Percentiles rank a stretch among this genome's conserved stretches.
Conservation (phyloP, 2,113 vertebrate genomes). For the Pristiophorus japonicus region DNA sequence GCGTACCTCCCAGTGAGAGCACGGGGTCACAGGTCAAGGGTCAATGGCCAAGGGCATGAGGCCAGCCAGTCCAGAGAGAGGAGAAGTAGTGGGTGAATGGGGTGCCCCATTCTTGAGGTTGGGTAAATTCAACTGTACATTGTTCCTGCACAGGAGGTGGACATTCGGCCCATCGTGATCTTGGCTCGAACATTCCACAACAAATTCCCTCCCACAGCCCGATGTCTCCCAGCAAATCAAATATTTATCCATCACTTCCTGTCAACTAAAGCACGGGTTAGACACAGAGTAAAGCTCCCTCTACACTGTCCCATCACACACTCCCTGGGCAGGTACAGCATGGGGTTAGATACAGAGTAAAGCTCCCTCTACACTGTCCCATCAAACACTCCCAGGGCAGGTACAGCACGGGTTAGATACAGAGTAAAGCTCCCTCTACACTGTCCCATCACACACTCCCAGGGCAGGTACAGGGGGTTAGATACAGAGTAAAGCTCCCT, state of each 20-base stretch:
- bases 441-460: no score
- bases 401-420: no score
- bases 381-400: neutral
- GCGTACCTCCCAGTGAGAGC: neutral
- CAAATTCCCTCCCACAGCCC: neutral
- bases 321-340: no score
- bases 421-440: neutral
- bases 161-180: neutral
- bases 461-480: no score
- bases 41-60: conserved; percentile 38
- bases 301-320: neutral
- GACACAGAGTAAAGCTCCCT: neutral
- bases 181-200: neutral
- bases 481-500: no score
- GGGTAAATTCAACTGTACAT: neutral
- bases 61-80: neutral
- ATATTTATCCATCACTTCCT: neutral
- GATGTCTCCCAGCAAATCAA: neutral
- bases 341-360: no score
- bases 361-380: no score
- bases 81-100: neutral
- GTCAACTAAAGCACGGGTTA: neutral
- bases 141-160: no score
- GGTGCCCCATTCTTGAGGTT: neutral
- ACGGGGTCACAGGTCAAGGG: neutral